phyloP scores from a whole-genome alignment of 2,113 vertebrate species.

The Limnothrissa miodon region DNA sequence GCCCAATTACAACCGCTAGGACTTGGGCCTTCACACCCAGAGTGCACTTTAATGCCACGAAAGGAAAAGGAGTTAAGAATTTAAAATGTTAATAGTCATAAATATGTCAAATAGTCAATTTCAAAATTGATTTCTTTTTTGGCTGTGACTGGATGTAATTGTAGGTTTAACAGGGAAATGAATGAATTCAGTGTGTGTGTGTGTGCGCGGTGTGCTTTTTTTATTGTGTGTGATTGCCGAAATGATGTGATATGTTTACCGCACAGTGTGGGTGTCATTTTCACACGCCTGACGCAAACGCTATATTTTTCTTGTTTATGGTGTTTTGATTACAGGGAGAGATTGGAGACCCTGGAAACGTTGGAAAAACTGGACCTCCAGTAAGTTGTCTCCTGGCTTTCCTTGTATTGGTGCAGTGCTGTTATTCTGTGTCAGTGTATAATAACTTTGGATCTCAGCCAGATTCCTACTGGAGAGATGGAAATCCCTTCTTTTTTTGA shows the following conservation, averaged over 20 bases:
- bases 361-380: slow-evolving; percentile 85
- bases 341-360: slow-evolving; percentile 82
- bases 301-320: neutral
- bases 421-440: neutral
- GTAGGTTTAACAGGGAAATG: slow-evolving; percentile 33
- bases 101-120: slow-evolving; percentile 49
- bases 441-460: neutral
- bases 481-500: neutral
- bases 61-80: neutral
- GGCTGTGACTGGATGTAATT: slow-evolving; percentile 41
- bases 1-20: neutral
- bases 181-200: neutral
- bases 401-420: neutral
- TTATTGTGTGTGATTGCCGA: neutral
- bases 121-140: slow-evolving; percentile 34
- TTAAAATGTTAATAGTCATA: slow-evolving; percentile 29
- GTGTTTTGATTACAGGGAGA: slow-evolving; percentile 81
- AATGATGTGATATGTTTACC: neutral
- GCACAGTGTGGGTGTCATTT: slow-evolving; percentile 35
- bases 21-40: neutral
- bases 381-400: slow-evolving; percentile 71
- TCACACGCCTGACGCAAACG: neutral
- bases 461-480: neutral
- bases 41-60: neutral
- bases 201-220: slow-evolving; percentile 31